These are phyloP conservation scores for Melanostigma gelatinosum DNA, from an alignment of 2,113 vertebrate species.

Conservation along the genomic window DNA sequence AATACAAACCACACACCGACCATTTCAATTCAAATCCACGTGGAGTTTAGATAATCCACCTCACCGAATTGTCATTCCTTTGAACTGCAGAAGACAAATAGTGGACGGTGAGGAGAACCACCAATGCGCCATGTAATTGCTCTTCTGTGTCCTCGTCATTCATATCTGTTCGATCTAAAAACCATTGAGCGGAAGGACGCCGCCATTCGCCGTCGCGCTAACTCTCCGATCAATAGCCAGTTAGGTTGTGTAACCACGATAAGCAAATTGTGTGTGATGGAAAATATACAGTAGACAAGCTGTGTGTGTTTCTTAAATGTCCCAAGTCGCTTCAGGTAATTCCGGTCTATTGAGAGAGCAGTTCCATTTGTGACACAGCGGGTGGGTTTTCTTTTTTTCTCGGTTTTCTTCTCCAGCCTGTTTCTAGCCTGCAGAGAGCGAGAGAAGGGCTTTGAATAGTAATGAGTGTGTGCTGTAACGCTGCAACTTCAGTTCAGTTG, in stretches of 20 bases:
- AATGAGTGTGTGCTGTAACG: constrained; percentile 53
- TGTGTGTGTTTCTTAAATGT: constrained; percentile 47
- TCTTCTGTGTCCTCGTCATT: constrained; percentile 12
- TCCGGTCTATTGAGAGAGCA: constrained; percentile 44
- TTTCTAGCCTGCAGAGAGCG: constrained; percentile 33
- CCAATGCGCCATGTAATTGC: background rate
- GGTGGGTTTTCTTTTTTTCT: constrained; percentile 37
- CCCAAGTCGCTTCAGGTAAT: constrained; percentile 57
- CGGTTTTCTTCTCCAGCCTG: constrained; percentile 24
- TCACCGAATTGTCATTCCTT: constrained; percentile 10
- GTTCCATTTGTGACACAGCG: constrained; percentile 58
- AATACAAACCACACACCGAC: background rate
- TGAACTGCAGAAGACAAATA: constrained; percentile 6
- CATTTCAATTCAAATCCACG: background rate
- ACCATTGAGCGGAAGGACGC: constrained; percentile 13
- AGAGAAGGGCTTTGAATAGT: constrained; percentile 59
- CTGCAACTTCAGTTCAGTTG: constrained; percentile 51
- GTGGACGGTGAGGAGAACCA: background rate
- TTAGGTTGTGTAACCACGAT: constrained; percentile 29
- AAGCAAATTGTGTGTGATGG: constrained; percentile 61
- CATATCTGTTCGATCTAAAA: constrained; percentile 25
- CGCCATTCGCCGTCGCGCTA: constrained; percentile 19
- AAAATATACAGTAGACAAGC: constrained; percentile 25
- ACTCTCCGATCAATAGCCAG: constrained; percentile 58
- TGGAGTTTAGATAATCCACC: background rate